phyloP scores from a whole-genome alignment of 2,797 vertebrate genomes.

The Phoeniculus purpureus region DNA sequence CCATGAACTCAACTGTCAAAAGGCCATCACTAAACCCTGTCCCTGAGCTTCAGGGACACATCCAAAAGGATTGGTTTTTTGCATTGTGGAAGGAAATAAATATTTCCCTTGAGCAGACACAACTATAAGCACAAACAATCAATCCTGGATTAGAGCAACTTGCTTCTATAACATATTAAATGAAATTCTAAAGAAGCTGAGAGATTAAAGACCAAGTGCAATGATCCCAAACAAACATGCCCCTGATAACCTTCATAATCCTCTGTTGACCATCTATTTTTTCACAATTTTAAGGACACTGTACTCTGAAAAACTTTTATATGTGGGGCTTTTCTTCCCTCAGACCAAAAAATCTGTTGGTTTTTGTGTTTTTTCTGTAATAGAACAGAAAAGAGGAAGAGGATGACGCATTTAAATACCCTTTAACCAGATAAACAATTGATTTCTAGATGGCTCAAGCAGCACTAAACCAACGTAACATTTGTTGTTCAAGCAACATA shows the following conservation, averaged over 20 bases:
- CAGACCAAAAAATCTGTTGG: background rate
- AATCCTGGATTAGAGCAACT: conserved; percentile 15
- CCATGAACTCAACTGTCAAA: no score
- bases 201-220: conserved; percentile 36
- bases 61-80: background rate
- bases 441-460: no score
- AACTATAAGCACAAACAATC: background rate
- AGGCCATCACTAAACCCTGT: no score
- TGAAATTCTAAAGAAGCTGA: conserved; percentile 42
- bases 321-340: no score
- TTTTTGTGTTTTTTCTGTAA: background rate
- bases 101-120: background rate
- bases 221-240: background rate
- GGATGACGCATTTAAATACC: no score
- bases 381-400: no score
- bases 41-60: no score
- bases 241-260: conserved; percentile 41
- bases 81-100: background rate
- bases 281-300: conserved; percentile 17
- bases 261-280: background rate
- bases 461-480: no score
- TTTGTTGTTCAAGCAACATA: no score
- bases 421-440: no score
- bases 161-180: conserved; percentile 34
- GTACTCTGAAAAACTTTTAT: background rate